Percentiles rank a stretch among this genome's conserved stretches.
These are phyloP conservation scores for Cavia porcellus DNA, from an alignment of 2,113 vertebrate species.

Conservation along the genomic window DNA sequence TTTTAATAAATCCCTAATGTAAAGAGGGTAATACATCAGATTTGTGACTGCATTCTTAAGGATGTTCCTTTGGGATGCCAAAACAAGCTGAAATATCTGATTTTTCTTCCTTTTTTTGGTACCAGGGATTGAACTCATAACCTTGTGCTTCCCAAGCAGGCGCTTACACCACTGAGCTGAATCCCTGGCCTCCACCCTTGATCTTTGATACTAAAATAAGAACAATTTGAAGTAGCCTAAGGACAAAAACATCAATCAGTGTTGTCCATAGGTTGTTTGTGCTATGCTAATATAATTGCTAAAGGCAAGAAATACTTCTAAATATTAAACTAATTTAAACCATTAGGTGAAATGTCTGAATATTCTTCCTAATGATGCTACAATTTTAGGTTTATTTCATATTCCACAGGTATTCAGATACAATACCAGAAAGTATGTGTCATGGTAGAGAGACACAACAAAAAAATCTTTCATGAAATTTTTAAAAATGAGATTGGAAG, in stretches of 20 bases:
- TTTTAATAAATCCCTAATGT: background rate
- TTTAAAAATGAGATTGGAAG: constrained; percentile 82
- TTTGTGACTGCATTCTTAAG: background rate
- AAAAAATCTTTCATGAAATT: constrained; percentile 72
- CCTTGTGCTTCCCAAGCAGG: too few species aligned
- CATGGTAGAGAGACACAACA: constrained; percentile 72
- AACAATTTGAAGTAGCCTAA: constrained; percentile 64
- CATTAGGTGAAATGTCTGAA: constrained; percentile 67
- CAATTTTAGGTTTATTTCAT: constrained; percentile 46
- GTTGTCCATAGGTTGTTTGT: constrained; percentile 61
- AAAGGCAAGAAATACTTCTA: constrained; percentile 47
- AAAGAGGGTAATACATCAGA: background rate
- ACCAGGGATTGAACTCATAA: too few species aligned
- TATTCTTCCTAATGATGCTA: constrained; percentile 59
- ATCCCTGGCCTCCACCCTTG: background rate
- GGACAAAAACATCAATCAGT: constrained; percentile 73
- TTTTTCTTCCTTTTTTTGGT: too few species aligned
- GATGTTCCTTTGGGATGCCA: background rate
- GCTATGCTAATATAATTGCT: constrained; percentile 51
- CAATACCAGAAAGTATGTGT: constrained; percentile 72
- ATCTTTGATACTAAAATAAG: constrained; percentile 51
- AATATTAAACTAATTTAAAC: constrained; percentile 66
- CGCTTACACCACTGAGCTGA: too few species aligned
- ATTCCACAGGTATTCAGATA: constrained; percentile 64
- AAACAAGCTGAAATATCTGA: background rate